Conservation (phyloP, 2,888 invertebrate species). For the Rhabditoides inermis region DNA sequence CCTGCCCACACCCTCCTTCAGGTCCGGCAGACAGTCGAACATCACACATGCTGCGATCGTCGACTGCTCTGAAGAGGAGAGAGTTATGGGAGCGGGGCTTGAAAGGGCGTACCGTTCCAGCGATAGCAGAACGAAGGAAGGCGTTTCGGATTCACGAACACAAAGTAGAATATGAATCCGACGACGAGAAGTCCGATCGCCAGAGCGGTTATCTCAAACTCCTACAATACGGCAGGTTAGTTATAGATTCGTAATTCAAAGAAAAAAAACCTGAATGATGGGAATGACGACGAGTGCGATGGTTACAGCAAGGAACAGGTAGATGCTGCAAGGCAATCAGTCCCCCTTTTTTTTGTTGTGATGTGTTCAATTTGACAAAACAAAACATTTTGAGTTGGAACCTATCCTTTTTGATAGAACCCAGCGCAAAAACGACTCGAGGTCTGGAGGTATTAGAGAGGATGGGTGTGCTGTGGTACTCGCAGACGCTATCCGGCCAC, state of each 20-base stretch:
- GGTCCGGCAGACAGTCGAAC: constrained; percentile 46
- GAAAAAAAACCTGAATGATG: constrained; percentile 35
- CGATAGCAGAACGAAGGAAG: constrained; percentile 27
- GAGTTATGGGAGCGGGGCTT: not conserved
- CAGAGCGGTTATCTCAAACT: constrained; percentile 38
- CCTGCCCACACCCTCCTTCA: constrained; percentile 27
- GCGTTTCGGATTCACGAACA: constrained; percentile 34
- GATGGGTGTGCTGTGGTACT: too few relatives aligned
- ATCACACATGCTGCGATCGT: constrained; percentile 37
- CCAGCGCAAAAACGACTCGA: too few relatives aligned
- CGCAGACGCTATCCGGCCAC: too few relatives aligned
- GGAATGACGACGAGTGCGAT: constrained; percentile 48
- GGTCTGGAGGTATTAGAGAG: too few relatives aligned
- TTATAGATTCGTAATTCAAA: not conserved
- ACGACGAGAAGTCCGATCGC: constrained; percentile 39
- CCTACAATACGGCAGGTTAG: not conserved
- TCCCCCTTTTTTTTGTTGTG: not conserved
- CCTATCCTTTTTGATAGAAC: too few relatives aligned
- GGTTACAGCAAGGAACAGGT: constrained; percentile 38
- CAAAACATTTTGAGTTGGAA: too few relatives aligned
- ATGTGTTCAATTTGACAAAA: not conserved
- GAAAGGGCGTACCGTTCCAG: constrained; percentile 26
- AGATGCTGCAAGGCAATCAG: constrained; percentile 12
- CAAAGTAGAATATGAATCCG: constrained; percentile 44
- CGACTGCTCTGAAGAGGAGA: constrained; percentile 26